These are phyloP conservation scores for Emmelina monodactyla DNA, from an alignment of 2,888 invertebrate genomes.

Conservation along the genomic window DNA sequence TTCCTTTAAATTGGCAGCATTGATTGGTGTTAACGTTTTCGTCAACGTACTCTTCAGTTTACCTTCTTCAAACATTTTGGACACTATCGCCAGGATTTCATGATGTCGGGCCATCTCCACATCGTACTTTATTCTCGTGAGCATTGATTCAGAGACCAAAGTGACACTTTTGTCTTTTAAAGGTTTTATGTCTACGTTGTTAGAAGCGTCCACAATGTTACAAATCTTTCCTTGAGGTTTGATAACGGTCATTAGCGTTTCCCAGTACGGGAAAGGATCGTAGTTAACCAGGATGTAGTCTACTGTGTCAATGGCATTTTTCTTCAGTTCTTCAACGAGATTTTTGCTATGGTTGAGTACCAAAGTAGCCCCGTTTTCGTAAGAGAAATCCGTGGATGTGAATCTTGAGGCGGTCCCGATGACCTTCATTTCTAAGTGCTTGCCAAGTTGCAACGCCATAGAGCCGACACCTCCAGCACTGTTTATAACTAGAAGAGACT, in stretches of 20 bases:
- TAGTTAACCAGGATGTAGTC: constrained; percentile 47
- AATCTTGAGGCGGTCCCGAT: constrained; percentile 48
- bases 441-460: constrained; percentile 43
- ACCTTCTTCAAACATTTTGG: constrained; percentile 37
- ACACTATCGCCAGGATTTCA: constrained; percentile 33
- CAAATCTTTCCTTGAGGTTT: constrained; percentile 52
- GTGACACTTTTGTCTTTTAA: constrained; percentile 50
- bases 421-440: constrained; percentile 38
- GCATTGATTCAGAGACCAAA: constrained; percentile 43
- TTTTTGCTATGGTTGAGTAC: constrained; percentile 42
- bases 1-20: constrained; percentile 42
- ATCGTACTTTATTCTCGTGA: constrained; percentile 41
- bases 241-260: constrained; percentile 36
- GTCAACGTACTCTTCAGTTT: constrained; percentile 36
- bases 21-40: constrained; percentile 40
- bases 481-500: constrained; percentile 42
- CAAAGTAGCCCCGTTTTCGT: constrained; percentile 33
- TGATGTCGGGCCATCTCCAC: constrained; percentile 42
- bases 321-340: constrained; percentile 34
- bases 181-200: constrained; percentile 32
- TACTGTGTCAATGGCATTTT: constrained; percentile 32
- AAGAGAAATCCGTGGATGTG: constrained; percentile 34
- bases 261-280: constrained; percentile 52
- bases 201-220: constrained; percentile 42
- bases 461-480: constrained; percentile 54